Base-by-base conservation (phyloP, 2,888 invertebrate genomes). In the Oscheius onirici region DNA sequence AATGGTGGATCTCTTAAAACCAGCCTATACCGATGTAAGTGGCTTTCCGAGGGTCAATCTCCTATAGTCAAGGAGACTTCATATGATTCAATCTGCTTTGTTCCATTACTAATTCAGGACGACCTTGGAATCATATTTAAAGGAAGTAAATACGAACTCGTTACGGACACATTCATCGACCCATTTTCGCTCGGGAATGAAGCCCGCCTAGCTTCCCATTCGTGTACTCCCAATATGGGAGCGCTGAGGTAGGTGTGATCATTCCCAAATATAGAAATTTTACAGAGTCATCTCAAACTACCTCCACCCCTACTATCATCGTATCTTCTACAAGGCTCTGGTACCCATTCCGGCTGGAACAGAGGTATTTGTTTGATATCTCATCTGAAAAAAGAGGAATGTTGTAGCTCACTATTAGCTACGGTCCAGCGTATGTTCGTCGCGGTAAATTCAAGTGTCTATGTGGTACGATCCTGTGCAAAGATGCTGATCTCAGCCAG, bases 331-430 rank as follows among this genome's bases (percentile, higher is more conserved):
- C 41, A 58, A 58, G 22, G 58, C 58, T n/a, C 5, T 40, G 40
- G 11, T 58, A 6, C 58, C 58, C 15, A 58, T 58, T 13, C 58
- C 58, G 5, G 58, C 58, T 17, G 58, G 58, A 41, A 41, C 58
- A 2, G 58, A 58, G 24, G 52, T 52, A 20, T 8, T 17, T 24
- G 8, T 40, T 17, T 3, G 34, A 6, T 8, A 34, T 34, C 3
- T 17, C 8, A 8, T 34, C 34, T 52, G 6, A 52, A 8, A 52
- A 52, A 6, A 24, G 2, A 20, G 5, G n/a, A 52, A 13, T 51
- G 11, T 51, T 52, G 5, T 34, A 52, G 52, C 3, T 52, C 52
- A 3, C 22, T 6, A 22, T 58, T 41, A 41, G 41, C 17, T 58
- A 58, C 17, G 58, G 58, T 2, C 13, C 8, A 5, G 40, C 15